A percentile compares a stretch with the other conserved stretches of the same genome.
Evolutionary conservation across 1,140 invertebrate species (phyloP).

Genomic region (Drosophila kikkawai): DNA sequence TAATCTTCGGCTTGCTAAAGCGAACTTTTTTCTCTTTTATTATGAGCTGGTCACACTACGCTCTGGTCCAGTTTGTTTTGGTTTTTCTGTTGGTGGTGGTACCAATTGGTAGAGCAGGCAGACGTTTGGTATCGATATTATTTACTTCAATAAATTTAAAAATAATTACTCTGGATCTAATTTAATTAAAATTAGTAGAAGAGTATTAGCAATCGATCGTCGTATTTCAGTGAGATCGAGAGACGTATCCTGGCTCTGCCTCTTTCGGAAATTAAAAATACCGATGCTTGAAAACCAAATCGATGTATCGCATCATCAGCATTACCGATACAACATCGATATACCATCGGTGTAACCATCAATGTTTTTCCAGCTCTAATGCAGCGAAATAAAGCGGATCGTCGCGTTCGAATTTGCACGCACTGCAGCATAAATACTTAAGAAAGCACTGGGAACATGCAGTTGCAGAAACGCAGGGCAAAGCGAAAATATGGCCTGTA

Average conservation of each 20-base stretch:
- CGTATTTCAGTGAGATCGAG: no score
- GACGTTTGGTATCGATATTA: neutral
- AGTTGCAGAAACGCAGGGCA: slow-evolving; percentile 70
- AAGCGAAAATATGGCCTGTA: slow-evolving; percentile 75
- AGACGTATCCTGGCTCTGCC: neutral
- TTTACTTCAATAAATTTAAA: neutral
- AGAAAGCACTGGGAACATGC: slow-evolving; percentile 55
- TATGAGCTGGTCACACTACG: slow-evolving; percentile 2
- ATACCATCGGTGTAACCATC: neutral
- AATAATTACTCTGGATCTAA: no score
- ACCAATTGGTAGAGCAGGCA: neutral
- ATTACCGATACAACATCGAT: neutral
- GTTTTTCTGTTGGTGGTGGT: slow-evolving; percentile 5
- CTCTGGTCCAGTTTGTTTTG: slow-evolving; percentile 20
- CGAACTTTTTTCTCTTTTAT: no score
- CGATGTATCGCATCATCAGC: neutral
- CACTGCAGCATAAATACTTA: slow-evolving; percentile 54
- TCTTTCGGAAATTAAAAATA: neutral
- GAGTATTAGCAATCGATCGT: no score
- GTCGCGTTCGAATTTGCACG: slow-evolving; percentile 39
- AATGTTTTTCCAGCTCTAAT: slow-evolving; percentile 3
- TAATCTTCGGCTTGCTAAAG: neutral
- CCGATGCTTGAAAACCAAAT: neutral
- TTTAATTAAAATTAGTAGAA: no score
- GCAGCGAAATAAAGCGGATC: slow-evolving; percentile 31